Conservation (phyloP, 1,140 invertebrate genomes). For the Drosophila pruinosa region DNA sequence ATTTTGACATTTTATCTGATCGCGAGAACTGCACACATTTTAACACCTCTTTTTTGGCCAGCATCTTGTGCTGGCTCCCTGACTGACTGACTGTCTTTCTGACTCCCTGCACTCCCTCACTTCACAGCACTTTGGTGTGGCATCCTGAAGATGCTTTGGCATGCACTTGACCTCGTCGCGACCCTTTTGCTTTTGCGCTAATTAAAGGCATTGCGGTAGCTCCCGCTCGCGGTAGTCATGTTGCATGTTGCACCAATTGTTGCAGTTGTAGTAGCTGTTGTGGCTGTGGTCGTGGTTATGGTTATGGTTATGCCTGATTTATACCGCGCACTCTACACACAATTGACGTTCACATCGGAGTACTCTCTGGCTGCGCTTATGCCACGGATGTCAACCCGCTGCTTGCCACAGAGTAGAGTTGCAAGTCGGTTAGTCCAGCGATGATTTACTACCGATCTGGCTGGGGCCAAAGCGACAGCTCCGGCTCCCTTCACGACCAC, state of each 20-base stretch:
- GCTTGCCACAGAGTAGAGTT: conserved; percentile 14
- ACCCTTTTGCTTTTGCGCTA: conserved; percentile 14
- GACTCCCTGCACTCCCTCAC: neutral
- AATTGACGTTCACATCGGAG: conserved; percentile 21
- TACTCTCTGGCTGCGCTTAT: conserved; percentile 52
- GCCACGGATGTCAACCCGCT: conserved; percentile 73
- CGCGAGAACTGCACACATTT: conserved; percentile 82
- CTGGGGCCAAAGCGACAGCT: conserved; percentile 66
- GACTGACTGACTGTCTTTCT: neutral
- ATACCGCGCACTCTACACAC: conserved; percentile 46
- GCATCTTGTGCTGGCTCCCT: neutral
- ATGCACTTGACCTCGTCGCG: conserved; percentile 15
- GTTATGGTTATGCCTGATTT: conserved; percentile 73
- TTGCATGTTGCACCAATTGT: conserved; percentile 72
- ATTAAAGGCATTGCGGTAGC: conserved; percentile 12
- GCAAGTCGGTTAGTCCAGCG: conserved; percentile 23
- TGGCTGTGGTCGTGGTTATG: conserved; percentile 41
- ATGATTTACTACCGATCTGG: conserved; percentile 66
- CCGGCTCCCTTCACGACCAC: conserved; percentile 50
- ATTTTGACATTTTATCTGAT: conserved; percentile 83
- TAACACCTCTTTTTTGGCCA: conserved; percentile 64
- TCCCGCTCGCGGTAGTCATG: conserved; percentile 23
- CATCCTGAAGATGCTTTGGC: conserved; percentile 19
- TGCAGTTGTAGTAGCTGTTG: neutral
- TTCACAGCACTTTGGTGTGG: neutral